Base-by-base conservation (phyloP, 2,113 vertebrate species). In the Syngnathus scovelli region DNA sequence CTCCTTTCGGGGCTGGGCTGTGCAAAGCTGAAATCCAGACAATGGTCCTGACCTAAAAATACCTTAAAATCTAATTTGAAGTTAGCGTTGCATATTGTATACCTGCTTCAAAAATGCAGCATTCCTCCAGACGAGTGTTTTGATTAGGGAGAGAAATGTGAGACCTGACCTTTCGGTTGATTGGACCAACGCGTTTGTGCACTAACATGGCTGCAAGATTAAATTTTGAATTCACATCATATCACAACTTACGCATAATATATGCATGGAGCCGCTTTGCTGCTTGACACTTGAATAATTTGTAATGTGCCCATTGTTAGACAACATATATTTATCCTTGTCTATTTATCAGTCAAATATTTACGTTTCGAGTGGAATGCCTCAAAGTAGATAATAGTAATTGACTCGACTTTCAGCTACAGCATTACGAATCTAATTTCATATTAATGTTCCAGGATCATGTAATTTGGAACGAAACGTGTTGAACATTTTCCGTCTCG, bases 111-210 rank as follows among this genome's bases (percentile, higher is more conserved):
- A 23, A 44, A 44, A 46, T 43, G 21, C 44, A 62, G 21, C 39
- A 61, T 61, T 41, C 19, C n/a, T 61, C n/a, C 3, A 13, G 21
- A 62, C 21, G 4, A 23, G 39, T 44, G 61, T 43, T 62, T 27
- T 44, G 61, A 62, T 62, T 62, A 27, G 15, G 21, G 60, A 43
- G 12, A 62, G 9, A 5, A 44, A 44, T 44, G 41, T 6, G 5
- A 39, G 43, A 21, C 38, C 59, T 39, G 61, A 62, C 61, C 39
- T 62, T 62, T 62, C 41, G 13, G 5, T n/a, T 44, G 61, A 62
- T 62, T 62, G 61, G 6, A 44, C 55, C 55, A 27, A 27, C 21
- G 9, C 18, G 52, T 55, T 55, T 13, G 52, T 55, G 27, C 19
- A 62, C 39, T n/a, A 44, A 62, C 41, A 44, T 62, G 61, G 18